Evolutionary conservation across 2,888 invertebrate species (phyloP).

Genomic region (Byasa hedistus): DNA sequence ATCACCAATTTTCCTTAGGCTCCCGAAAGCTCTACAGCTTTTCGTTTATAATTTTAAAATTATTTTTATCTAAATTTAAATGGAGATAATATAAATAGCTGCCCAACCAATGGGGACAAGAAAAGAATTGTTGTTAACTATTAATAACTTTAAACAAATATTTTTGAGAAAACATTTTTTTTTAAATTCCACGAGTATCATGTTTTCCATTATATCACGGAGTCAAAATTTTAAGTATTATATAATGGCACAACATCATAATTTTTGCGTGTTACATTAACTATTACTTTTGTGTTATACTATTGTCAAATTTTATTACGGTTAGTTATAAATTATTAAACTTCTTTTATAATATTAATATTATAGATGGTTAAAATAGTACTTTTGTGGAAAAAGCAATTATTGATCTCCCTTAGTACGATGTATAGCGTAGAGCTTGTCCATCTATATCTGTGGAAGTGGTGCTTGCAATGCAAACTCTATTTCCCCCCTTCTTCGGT

Average conservation of each 20-base stretch:
- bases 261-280: not conserved
- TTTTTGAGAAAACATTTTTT: too few relatives aligned
- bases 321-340: too few relatives aligned
- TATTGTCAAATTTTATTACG: not conserved
- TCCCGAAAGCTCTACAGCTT: conserved; percentile 29
- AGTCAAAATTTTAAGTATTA: not conserved
- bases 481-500: conserved; percentile 76
- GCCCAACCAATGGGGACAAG: too few relatives aligned
- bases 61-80: not conserved
- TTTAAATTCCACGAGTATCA: not conserved
- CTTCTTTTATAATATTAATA: too few relatives aligned
- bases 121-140: not conserved
- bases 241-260: not conserved
- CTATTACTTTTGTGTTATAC: not conserved
- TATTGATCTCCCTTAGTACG: conserved; percentile 65
- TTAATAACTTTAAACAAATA: too few relatives aligned
- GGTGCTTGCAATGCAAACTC: conserved; percentile 75
- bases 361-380: conserved; percentile 1
- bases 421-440: conserved; percentile 53
- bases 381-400: conserved; percentile 41
- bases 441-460: conserved; percentile 64
- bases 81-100: too few relatives aligned
- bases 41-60: not conserved
- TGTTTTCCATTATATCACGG: not conserved
- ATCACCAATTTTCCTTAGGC: conserved; percentile 60